Evolutionary conservation across 2,888 invertebrate genomes (phyloP).

Genomic region (Ophioninae sp.): DNA sequence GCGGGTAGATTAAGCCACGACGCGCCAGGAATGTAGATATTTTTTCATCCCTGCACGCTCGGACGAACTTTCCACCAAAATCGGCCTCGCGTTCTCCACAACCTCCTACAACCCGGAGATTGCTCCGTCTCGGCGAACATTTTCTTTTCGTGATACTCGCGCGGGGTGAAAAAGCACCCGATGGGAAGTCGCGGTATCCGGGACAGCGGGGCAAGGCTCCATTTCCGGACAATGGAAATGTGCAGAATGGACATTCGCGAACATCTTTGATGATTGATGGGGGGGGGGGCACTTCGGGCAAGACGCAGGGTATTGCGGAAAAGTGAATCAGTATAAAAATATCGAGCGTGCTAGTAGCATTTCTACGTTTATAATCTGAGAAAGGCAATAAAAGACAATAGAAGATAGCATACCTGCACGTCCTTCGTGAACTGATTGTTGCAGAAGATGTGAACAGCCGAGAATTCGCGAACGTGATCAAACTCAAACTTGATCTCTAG

Average conservation of each 20-base stretch:
- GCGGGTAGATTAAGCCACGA: slow-evolving; percentile 54
- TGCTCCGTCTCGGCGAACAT: not conserved
- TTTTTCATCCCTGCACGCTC: slow-evolving; percentile 19
- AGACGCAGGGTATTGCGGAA: too few species aligned
- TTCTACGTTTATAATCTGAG: not conserved
- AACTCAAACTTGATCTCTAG: slow-evolving; percentile 91
- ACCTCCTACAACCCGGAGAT: not conserved
- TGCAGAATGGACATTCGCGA: not conserved
- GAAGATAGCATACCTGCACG: slow-evolving; percentile 85
- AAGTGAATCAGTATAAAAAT: too few species aligned
- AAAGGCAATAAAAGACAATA: not conserved
- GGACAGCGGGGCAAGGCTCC: too few species aligned
- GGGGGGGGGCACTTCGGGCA: too few species aligned
- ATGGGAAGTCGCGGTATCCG: not conserved
- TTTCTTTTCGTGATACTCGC: not conserved
- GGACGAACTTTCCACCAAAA: not conserved
- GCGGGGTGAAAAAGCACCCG: not conserved
- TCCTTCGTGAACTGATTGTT: slow-evolving; percentile 94
- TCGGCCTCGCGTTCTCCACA: not conserved
- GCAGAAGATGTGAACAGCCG: slow-evolving; percentile 89
- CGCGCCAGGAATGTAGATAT: slow-evolving; percentile 45
- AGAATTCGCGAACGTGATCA: slow-evolving; percentile 93
- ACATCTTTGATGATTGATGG: too few species aligned
- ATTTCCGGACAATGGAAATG: not conserved
- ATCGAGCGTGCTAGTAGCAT: too few species aligned